Evolutionary conservation across 2,797 vertebrate species (phyloP).

Genomic region (Galago senegalensis): DNA sequence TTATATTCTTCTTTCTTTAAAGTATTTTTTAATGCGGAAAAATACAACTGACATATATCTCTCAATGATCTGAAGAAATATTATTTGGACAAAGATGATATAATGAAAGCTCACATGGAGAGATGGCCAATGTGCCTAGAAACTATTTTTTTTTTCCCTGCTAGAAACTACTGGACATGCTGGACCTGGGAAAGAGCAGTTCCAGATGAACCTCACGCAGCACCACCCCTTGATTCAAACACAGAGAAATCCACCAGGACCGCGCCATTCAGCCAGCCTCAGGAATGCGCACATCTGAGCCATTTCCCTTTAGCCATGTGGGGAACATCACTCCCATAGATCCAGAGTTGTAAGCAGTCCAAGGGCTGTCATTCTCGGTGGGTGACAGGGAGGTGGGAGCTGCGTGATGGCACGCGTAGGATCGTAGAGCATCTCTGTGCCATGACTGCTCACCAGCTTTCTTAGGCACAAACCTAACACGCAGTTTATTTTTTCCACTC

Average conservation of each 20-base stretch:
- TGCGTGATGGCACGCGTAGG: constrained; percentile 23
- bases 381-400: background rate
- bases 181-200: background rate
- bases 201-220: background rate
- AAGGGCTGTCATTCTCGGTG: constrained; percentile 70
- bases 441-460: background rate
- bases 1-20: constrained; percentile 38
- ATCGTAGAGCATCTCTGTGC: background rate
- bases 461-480: background rate
- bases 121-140: background rate
- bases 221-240: constrained; percentile 74
- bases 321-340: constrained; percentile 79
- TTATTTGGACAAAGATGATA: constrained; percentile 1
- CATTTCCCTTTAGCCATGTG: constrained; percentile 86
- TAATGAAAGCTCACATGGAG: background rate
- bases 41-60: background rate
- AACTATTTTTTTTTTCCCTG: background rate
- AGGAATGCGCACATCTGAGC: constrained; percentile 84
- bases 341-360: constrained; percentile 57
- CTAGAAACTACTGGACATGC: background rate
- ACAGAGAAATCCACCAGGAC: constrained; percentile 62
- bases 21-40: background rate
- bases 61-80: constrained; percentile 23
- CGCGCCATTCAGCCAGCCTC: constrained; percentile 81
- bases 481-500: constrained; percentile 31